A percentile compares a stretch with the other conserved stretches of the same genome.
Conservation (phyloP, 2,888 invertebrate genomes). For the Steinernema carpocapsae region DNA sequence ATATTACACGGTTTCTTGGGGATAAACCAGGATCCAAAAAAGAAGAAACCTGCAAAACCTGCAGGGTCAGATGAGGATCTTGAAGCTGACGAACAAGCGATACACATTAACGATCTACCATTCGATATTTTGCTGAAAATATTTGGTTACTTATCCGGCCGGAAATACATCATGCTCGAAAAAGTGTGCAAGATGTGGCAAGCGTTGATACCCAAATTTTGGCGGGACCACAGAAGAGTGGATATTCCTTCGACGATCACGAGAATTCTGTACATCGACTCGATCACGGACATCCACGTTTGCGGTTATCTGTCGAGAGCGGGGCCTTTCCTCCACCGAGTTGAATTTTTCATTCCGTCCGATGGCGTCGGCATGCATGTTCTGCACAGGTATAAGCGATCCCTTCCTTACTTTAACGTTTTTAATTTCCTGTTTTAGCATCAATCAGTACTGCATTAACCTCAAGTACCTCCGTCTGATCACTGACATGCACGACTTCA, state of each 20-base stretch:
- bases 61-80: too few relatives aligned
- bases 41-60: too few relatives aligned
- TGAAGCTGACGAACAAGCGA: too few relatives aligned
- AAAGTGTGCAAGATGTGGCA: too few relatives aligned
- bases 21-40: too few relatives aligned
- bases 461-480: background rate
- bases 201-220: too few relatives aligned
- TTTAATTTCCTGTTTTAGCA: background rate
- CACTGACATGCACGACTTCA: background rate
- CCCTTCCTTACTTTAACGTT: background rate
- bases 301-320: background rate
- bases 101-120: too few relatives aligned
- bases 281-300: background rate
- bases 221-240: background rate
- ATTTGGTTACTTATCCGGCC: too few relatives aligned
- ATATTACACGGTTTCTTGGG: too few relatives aligned
- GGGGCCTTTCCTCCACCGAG: background rate
- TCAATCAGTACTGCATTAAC: background rate
- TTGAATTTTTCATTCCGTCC: background rate
- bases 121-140: too few relatives aligned
- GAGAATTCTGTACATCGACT: background rate
- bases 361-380: background rate
- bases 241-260: background rate
- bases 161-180: too few relatives aligned
- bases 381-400: background rate